These are phyloP conservation scores for Camponotus fellah DNA, from an alignment of 2,888 invertebrate genomes.

Conservation along the genomic window DNA sequence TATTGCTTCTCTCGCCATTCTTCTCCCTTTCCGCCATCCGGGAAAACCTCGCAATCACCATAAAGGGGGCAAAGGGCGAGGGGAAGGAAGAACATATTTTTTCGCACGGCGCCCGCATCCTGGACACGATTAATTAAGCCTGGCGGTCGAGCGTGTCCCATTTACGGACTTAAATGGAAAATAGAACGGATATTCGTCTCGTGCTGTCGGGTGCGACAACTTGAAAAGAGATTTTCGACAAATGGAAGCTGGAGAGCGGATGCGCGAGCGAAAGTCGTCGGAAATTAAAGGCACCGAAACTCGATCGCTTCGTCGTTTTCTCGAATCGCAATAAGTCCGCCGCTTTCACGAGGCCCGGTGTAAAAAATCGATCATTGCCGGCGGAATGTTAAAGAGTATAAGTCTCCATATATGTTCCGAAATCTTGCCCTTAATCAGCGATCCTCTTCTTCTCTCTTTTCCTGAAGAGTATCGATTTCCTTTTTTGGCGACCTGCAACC, in stretches of 20 bases:
- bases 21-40: background rate
- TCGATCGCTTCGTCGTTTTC: background rate
- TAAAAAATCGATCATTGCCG: background rate
- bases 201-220: slow-evolving; percentile 37
- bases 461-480: slow-evolving; percentile 13
- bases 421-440: background rate
- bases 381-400: background rate
- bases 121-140: slow-evolving; percentile 70
- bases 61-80: background rate
- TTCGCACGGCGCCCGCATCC: slow-evolving; percentile 64
- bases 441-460: background rate
- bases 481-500: background rate
- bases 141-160: slow-evolving; percentile 65
- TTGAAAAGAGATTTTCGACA: slow-evolving; percentile 24
- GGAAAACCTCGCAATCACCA: slow-evolving; percentile 25
- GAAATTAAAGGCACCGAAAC: slow-evolving; percentile 8
- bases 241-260: slow-evolving; percentile 13
- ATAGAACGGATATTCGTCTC: slow-evolving; percentile 62
- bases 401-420: background rate
- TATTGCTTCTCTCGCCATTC: background rate
- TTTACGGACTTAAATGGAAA: slow-evolving; percentile 69
- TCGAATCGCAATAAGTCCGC: background rate
- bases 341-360: background rate
- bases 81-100: slow-evolving; percentile 39
- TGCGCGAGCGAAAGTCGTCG: background rate